These are phyloP conservation scores for Ataeniobius toweri DNA, from an alignment of 2,797 vertebrate genomes.

Conservation along the genomic window DNA sequence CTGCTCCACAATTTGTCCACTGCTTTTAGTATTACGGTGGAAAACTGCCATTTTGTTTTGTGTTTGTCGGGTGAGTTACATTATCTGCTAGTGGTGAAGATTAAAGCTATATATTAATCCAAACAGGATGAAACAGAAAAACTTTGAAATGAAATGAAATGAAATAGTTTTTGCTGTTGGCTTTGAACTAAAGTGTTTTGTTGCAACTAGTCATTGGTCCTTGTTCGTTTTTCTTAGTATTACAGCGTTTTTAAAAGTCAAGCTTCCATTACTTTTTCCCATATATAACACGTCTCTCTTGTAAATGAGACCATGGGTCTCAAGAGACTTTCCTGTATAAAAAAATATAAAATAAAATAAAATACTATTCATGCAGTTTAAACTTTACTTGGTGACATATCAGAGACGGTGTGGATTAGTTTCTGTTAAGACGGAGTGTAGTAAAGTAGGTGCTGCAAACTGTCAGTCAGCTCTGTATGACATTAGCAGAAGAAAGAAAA, in stretches of 20 bases:
- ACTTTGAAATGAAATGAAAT: background rate
- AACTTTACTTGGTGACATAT: background rate
- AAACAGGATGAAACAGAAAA: background rate
- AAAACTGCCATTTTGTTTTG: background rate
- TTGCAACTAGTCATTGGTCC: background rate
- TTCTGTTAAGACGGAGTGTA: background rate
- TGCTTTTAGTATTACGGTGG: background rate
- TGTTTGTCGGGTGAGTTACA: background rate
- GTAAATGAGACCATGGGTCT: no score
- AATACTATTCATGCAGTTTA: no score
- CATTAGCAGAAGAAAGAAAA: no score
- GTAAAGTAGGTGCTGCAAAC: background rate
- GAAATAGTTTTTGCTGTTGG: background rate
- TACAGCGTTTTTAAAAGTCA: no score
- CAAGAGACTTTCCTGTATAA: no score
- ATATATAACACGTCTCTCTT: no score
- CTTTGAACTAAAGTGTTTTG: background rate
- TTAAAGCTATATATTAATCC: background rate
- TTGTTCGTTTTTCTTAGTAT: no score
- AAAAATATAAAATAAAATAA: no score
- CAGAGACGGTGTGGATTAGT: background rate
- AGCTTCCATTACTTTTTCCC: no score
- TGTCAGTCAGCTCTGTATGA: no score
- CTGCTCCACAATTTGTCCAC: constrained; percentile 27
- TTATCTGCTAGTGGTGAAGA: background rate